These are phyloP conservation scores for Erynnis tages DNA, from an alignment of 2,888 invertebrate species.

Conservation along the genomic window DNA sequence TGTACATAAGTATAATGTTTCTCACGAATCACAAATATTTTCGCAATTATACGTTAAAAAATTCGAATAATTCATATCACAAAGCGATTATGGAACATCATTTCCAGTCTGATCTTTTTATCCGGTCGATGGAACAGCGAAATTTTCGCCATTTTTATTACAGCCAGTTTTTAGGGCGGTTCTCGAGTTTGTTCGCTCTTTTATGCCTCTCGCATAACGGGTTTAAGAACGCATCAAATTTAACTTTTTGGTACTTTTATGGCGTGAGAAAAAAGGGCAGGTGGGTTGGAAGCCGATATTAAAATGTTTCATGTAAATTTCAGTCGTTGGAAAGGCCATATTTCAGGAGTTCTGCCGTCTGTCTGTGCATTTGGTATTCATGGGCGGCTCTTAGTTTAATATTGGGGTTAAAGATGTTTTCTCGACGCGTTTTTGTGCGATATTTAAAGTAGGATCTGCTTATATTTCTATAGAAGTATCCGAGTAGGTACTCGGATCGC, in stretches of 20 bases:
- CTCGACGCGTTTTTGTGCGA: conserved; percentile 13
- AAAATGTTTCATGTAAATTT: conserved; percentile 81
- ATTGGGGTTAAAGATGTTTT: conserved; percentile 47
- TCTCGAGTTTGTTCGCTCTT: conserved; percentile 4
- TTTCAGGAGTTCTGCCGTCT: conserved; percentile 65
- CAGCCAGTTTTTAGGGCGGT: conserved; percentile 5
- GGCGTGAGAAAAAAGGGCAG: conserved; percentile 77
- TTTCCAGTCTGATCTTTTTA: background rate
- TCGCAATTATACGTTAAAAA: too few species aligned
- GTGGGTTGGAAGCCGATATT: conserved; percentile 67
- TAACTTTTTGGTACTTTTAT: conserved; percentile 59
- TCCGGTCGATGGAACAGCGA: background rate
- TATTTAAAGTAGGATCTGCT: conserved; percentile 16
- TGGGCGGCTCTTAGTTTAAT: conserved; percentile 69
- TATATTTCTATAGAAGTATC: conserved; percentile 5
- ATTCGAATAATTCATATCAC: too few species aligned
- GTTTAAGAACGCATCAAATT: conserved; percentile 54
- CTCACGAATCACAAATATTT: too few species aligned
- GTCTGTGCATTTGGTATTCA: conserved; percentile 74
- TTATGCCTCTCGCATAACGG: conserved; percentile 41
- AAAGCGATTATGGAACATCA: too few species aligned
- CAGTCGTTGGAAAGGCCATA: conserved; percentile 57
- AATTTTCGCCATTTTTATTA: background rate
- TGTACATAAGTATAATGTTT: too few species aligned
- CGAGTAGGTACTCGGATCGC: background rate